Base-by-base conservation (phyloP, 2,888 invertebrate genomes). In the Limnephilus auricula region DNA sequence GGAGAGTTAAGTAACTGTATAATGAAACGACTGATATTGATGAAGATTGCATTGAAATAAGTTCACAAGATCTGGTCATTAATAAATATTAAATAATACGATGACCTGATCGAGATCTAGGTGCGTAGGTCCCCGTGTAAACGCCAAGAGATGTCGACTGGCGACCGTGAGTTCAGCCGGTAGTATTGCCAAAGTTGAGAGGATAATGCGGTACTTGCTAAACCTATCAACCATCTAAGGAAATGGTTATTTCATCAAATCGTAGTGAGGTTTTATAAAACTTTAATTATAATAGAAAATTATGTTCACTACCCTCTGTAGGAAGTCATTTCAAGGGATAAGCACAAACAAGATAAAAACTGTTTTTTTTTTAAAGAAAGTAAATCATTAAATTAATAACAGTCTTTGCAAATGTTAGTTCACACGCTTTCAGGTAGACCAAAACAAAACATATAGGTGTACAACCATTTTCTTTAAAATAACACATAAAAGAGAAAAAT, bases 401-500 rank as follows among this genome's bases (percentile, higher is more conserved):
- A 31, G 80, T 18, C 32, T 18, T 31, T 87, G 87, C 87, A 12
- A 87, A 87, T 65, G 78, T 87, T 2, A 13, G 30, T 65, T 87
- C 87, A 65, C 65, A 65, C 87, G 65, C 34, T 34, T 32, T 87
- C 25, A 13, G 32, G 25, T 65, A 65, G 65, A 65, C 65, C 5
- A 25, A 65, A 65, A 25, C 6, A 84, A 37, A 18, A 84, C 18
- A 37, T 15, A 83, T 18, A 37, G 37, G 37, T 0, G 4, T 32
- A 65, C 3, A 30, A 31, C 30, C 34, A 2, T 32, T 13, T 65
- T 65, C 34, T 32, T 87, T 87, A 32, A 37, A 32, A 32, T 32
- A 45, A 25, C n/a, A 32, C 32, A 31, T 5, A 87, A 65, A 65
- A 87, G 50, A 32, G n/a, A 15, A 87, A 86, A 87, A 87, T n/a